Conservation (phyloP, 37 sponge, comb jelly and placozoan genomes). For the Dysidea cf. avara region DNA sequence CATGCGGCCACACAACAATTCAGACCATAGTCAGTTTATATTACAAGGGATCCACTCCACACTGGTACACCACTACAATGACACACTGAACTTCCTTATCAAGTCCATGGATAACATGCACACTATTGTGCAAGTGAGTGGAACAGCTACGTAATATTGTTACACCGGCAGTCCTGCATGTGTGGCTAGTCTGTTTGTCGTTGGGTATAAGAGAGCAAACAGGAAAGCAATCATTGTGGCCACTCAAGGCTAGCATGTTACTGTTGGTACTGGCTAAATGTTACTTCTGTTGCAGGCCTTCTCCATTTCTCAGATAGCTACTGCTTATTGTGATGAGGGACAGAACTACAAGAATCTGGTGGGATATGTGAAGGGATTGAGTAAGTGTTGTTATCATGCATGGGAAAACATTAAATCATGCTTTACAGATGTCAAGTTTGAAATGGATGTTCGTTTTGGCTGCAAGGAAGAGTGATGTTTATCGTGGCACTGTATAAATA, state of each 20-base stretch:
- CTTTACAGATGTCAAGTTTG: too few species aligned
- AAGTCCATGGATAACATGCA: background rate
- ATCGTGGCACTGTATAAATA: too few species aligned
- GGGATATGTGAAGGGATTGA: slow-evolving; percentile 77
- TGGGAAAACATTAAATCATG: too few species aligned
- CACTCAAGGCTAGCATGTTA: too few species aligned
- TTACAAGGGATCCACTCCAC: slow-evolving; percentile 78
- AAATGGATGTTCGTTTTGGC: too few species aligned
- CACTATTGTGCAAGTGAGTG: slow-evolving; percentile 40
- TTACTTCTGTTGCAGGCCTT: slow-evolving; percentile 57
- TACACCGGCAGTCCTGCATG: too few species aligned
- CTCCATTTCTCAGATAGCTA: slow-evolving; percentile 77
- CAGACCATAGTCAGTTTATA: slow-evolving; percentile 38
- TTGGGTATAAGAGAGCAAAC: too few species aligned
- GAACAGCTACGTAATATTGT: background rate
- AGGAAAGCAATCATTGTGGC: too few species aligned
- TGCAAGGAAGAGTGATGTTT: too few species aligned
- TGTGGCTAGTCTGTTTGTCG: too few species aligned
- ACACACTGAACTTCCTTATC: slow-evolving; percentile 72
- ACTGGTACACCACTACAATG: slow-evolving; percentile 68
- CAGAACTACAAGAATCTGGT: slow-evolving; percentile 95
- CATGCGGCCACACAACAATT: slow-evolving; percentile 27
- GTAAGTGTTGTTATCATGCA: too few species aligned
- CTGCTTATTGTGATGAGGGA: slow-evolving; percentile 82
- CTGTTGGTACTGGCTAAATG: too few species aligned